Base-by-base conservation (phyloP, 2,888 invertebrate genomes). In the Alviniconcha strummeri region DNA sequence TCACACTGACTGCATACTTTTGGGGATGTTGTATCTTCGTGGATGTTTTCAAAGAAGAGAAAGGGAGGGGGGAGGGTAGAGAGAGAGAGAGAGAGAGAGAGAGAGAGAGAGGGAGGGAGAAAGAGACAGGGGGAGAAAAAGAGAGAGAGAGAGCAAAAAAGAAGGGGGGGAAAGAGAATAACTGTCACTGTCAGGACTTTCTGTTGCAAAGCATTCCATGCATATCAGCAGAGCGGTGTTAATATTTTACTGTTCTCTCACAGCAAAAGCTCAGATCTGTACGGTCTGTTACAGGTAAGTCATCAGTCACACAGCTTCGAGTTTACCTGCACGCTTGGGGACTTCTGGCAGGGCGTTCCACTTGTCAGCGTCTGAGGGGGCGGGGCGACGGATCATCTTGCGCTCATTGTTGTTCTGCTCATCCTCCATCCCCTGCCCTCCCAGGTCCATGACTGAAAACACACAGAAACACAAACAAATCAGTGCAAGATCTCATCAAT, bases 41-140 rank as follows among this genome's bases (percentile, higher is more conserved):
- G 36, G 36, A 3, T 36, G 36, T 36, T 36, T 36, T 36, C 36
- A 36, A 0, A 36, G 36, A 36, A 52, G 74, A 74, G 52, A 74
- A 13, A 52, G 54, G 13, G 54, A 11, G 54, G 54, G 52, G 54
- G 74, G 54, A 13, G 54, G 54, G 15, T 4, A 74, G 1, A 74
- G 74, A 74, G 52, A 52, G 36, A 75, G 81, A 82, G 84, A 84
- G 75, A 82, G 84, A 84, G 81, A 82, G 81, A 84, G 81, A 84
- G 81, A 84, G 81, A 82, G 84, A 82, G 81, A 82, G 64, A 82
- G 77, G 36, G n/a, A 56, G 56, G 55, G 52, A 52, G 52, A 52
- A 52, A 52, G 72, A 9, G 52, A 52, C 6, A 9, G n/a, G 4
- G 52, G 5, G 6, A 36, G 52, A 52, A 52, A 74, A 4, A 17